phyloP scores from a whole-genome alignment of 2,113 vertebrate genomes.

The Cavia aperea region DNA sequence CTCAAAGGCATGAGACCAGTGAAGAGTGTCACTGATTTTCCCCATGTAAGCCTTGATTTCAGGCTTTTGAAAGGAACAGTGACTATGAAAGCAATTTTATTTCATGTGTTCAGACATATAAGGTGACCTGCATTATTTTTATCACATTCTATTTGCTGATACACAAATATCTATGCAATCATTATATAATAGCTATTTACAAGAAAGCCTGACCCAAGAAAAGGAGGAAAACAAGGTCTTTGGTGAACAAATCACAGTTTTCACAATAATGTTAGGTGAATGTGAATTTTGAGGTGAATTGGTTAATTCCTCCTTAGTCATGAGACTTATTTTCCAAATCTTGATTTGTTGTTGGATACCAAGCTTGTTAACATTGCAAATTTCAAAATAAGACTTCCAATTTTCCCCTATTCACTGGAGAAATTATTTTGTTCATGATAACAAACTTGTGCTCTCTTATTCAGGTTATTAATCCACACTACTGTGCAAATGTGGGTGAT shows the following conservation, averaged over 20 bases:
- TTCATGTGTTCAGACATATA: background rate
- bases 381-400: background rate
- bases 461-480: background rate
- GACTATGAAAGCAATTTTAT: background rate
- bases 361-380: background rate
- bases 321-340: background rate
- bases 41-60: background rate
- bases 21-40: background rate
- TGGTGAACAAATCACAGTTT: background rate
- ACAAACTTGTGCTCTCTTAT: background rate
- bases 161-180: background rate
- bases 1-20: background rate
- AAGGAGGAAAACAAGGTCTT: background rate
- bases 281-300: background rate
- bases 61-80: background rate
- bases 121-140: background rate
- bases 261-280: background rate
- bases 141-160: background rate
- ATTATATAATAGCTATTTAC: background rate
- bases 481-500: background rate
- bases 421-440: background rate
- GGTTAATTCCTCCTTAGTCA: background rate
- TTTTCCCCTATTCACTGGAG: background rate
- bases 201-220: background rate
- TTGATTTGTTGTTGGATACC: background rate